Evolutionary conservation across 2,888 invertebrate species (phyloP).

Genomic region (Esperia sulphurella): DNA sequence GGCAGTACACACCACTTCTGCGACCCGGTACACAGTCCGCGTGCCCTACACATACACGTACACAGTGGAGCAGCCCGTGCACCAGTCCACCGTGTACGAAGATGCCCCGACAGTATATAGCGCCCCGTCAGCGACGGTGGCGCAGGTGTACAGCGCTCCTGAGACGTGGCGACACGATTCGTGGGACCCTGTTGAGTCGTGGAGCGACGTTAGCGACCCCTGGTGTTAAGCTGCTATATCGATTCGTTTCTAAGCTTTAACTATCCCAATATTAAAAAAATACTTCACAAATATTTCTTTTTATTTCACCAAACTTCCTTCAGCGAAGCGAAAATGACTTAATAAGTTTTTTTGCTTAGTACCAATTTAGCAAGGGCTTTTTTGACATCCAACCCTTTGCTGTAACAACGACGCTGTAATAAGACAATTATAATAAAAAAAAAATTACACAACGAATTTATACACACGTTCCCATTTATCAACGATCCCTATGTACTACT

Average conservation of each 20-base stretch:
- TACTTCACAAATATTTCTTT: too few species aligned
- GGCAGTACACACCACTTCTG: conserved; percentile 6
- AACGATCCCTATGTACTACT: too few species aligned
- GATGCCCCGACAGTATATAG: not conserved
- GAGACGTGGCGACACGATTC: not conserved
- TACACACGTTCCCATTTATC: too few species aligned
- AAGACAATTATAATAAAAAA: too few species aligned
- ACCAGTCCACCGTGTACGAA: not conserved
- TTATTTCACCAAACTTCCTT: too few species aligned
- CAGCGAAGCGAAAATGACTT: too few species aligned
- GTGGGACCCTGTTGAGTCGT: not conserved
- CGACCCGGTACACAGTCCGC: conserved; percentile 9
- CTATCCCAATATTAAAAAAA: too few species aligned
- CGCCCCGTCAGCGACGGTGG: not conserved
- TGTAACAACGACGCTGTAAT: too few species aligned
- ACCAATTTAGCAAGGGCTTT: too few species aligned
- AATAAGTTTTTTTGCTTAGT: too few species aligned
- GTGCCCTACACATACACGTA: conserved; percentile 10
- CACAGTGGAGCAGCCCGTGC: not conserved
- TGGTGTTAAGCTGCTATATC: not conserved
- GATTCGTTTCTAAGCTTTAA: not conserved
- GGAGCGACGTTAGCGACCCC: not conserved
- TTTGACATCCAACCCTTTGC: too few species aligned
- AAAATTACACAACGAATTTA: too few species aligned
- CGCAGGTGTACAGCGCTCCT: not conserved